These are phyloP conservation scores for Cariama cristata DNA, from an alignment of 2,113 vertebrate species.

Conservation along the genomic window DNA sequence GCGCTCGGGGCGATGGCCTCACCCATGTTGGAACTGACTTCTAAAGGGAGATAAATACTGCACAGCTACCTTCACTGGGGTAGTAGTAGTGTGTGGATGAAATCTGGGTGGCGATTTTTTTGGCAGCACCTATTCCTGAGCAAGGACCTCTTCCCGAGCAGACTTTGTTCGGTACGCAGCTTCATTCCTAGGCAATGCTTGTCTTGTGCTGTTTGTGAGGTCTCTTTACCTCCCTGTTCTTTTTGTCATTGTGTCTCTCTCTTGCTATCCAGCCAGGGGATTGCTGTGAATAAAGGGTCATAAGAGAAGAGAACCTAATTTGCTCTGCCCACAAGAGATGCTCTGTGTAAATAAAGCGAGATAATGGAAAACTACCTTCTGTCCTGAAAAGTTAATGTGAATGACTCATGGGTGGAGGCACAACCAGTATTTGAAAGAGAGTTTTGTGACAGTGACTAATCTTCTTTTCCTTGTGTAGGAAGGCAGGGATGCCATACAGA, in stretches of 20 bases:
- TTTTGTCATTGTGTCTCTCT: slow-evolving; percentile 15
- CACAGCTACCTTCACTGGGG: background rate
- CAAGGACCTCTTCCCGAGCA: background rate
- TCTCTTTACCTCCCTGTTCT: background rate
- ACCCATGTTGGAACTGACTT: background rate
- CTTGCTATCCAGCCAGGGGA: background rate
- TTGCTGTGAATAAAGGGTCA: slow-evolving; percentile 35
- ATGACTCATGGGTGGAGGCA: background rate
- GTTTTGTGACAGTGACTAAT: slow-evolving; percentile 41
- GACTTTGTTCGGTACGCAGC: background rate
- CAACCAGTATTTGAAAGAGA: background rate
- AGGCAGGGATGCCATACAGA: background rate
- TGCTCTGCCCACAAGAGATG: slow-evolving; percentile 33
- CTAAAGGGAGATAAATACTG: background rate
- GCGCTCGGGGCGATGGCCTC: background rate
- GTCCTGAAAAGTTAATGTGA: slow-evolving; percentile 39
- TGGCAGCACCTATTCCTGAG: background rate
- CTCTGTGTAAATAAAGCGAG: slow-evolving; percentile 50
- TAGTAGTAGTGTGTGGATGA: background rate
- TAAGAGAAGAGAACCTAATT: slow-evolving; percentile 42
- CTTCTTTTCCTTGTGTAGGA: background rate
- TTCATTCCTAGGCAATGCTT: background rate
- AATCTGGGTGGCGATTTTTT: background rate
- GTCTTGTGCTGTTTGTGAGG: background rate
- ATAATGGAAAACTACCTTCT: slow-evolving; percentile 52